Evolutionary conservation across 2,113 vertebrate species (phyloP).

Genomic region (Perca schrenkii): DNA sequence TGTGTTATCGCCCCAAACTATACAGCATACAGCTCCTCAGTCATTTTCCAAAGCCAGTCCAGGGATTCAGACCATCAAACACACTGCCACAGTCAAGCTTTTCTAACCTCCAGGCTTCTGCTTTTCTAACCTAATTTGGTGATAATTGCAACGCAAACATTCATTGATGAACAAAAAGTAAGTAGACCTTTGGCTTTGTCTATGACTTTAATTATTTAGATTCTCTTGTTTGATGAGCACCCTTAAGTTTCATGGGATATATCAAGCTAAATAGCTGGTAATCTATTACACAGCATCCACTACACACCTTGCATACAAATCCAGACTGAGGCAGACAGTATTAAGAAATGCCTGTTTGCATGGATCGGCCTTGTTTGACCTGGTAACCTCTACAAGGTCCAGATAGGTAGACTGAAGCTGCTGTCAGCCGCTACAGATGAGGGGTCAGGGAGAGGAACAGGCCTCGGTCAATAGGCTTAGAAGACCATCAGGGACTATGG

Average conservation of each 20-base stretch:
- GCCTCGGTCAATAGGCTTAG: slow-evolving; percentile 83
- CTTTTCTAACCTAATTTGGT: neutral
- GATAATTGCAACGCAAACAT: neutral
- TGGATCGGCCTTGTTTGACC: slow-evolving; percentile 74
- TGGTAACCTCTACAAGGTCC: slow-evolving; percentile 61
- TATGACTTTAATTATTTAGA: neutral
- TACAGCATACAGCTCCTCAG: neutral
- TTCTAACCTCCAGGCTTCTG: neutral
- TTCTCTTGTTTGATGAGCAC: neutral
- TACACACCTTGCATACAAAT: slow-evolving; percentile 36
- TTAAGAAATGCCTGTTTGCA: slow-evolving; percentile 69
- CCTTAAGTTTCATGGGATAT: neutral
- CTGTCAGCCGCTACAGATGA: slow-evolving; percentile 69
- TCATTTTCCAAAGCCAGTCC: neutral
- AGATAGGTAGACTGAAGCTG: slow-evolving; percentile 55
- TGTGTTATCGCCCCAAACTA: neutral
- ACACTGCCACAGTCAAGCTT: neutral
- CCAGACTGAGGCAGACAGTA: slow-evolving; percentile 28
- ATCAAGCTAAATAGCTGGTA: slow-evolving; percentile 25
- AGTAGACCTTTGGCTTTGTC: neutral
- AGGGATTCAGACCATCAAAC: slow-evolving; percentile 3
- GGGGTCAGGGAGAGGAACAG: slow-evolving; percentile 76
- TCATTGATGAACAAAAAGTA: neutral
- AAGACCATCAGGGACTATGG: slow-evolving; percentile 85
- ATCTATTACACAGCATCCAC: slow-evolving; percentile 3